A percentile compares a stretch with the other conserved stretches of the same genome.
Evolutionary conservation across 2,797 vertebrate genomes (phyloP).

Genomic region (Alosa sapidissima): DNA sequence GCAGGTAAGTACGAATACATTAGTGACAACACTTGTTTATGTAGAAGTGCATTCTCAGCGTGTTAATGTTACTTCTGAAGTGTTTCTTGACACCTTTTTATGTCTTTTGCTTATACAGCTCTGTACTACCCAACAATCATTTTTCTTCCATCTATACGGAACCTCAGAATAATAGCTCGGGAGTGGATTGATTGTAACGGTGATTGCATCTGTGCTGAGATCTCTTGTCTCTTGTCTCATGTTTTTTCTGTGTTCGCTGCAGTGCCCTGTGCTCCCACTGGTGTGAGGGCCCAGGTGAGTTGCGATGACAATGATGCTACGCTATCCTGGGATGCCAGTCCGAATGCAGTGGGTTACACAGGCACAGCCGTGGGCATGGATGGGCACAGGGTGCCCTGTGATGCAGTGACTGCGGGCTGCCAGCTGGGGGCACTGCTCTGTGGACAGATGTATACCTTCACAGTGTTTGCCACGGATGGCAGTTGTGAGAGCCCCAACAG

Average conservation of each 20-base stretch:
- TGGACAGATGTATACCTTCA: conserved; percentile 69
- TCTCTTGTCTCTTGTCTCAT: neutral
- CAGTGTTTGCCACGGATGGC: conserved; percentile 65
- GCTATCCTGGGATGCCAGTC: conserved; percentile 66
- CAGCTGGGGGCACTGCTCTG: conserved; percentile 65
- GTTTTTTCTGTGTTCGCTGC: conserved; percentile 26
- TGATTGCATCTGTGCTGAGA: neutral
- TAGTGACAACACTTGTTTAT: neutral
- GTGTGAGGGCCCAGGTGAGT: conserved; percentile 55
- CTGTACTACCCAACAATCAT: neutral
- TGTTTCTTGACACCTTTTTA: neutral
- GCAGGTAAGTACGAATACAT: conserved; percentile 59
- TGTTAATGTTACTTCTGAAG: neutral
- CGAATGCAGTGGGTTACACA: conserved; percentile 65
- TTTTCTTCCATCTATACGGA: no score
- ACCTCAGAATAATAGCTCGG: no score
- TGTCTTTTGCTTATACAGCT: neutral
- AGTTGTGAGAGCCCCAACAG: conserved; percentile 67
- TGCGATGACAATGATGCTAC: conserved; percentile 61
- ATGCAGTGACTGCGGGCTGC: conserved; percentile 50
- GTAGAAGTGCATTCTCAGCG: neutral
- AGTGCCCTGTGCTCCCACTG: conserved; percentile 74
- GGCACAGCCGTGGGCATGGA: conserved; percentile 61
- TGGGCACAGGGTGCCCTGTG: conserved; percentile 61
- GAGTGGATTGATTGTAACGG: no score